Percentiles rank a stretch among this genome's conserved stretches.
phyloP scores from a whole-genome alignment of 2,797 vertebrate genomes.

The Enteromius thamalakanensis region DNA sequence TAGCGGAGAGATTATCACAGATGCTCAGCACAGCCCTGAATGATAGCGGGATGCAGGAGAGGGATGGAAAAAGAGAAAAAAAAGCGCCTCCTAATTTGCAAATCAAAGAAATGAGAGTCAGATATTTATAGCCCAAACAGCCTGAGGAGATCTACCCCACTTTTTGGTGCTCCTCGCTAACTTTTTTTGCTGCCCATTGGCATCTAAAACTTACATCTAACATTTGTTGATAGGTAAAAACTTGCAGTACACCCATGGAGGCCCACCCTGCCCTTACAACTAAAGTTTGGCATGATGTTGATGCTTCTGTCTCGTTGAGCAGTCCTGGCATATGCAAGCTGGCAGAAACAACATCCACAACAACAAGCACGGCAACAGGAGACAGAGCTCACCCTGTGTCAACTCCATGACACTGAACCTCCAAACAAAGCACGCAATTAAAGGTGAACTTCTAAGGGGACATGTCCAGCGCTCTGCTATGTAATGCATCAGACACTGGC shows the following conservation, averaged over 20 bases:
- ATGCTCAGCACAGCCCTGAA: conserved; percentile 29
- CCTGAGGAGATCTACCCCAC: conserved; percentile 56
- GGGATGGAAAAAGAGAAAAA: conserved; percentile 48
- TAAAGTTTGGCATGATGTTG: conserved; percentile 11
- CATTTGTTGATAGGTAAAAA: conserved; percentile 35
- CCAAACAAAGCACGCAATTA: conserved; percentile 30
- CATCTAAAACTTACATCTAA: conserved; percentile 38
- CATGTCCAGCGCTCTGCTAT: conserved; percentile 15
- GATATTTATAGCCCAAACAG: conserved; percentile 71
- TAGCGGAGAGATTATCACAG: conserved; percentile 33
- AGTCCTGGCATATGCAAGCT: conserved; percentile 33
- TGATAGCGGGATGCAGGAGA: conserved; percentile 39
- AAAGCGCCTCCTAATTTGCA: conserved; percentile 67
- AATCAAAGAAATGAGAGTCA: conserved; percentile 74
- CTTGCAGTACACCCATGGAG: conserved; percentile 9
- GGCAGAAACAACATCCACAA: conserved; percentile 37
- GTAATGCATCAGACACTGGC: conserved; percentile 43
- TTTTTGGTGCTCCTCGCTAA: conserved; percentile 44
- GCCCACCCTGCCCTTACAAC: conserved; percentile 26
- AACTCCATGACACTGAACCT: conserved; percentile 26
- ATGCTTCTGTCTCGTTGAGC: conserved; percentile 29
- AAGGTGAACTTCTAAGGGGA: conserved; percentile 38
- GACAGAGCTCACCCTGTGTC: conserved; percentile 9
- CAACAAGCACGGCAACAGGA: conserved; percentile 11
- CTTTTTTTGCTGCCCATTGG: conserved; percentile 39